A percentile compares a stretch with the other conserved stretches of the same genome.
Conservation (phyloP, 2,888 invertebrate species). For the Tenthredo mesomela region DNA sequence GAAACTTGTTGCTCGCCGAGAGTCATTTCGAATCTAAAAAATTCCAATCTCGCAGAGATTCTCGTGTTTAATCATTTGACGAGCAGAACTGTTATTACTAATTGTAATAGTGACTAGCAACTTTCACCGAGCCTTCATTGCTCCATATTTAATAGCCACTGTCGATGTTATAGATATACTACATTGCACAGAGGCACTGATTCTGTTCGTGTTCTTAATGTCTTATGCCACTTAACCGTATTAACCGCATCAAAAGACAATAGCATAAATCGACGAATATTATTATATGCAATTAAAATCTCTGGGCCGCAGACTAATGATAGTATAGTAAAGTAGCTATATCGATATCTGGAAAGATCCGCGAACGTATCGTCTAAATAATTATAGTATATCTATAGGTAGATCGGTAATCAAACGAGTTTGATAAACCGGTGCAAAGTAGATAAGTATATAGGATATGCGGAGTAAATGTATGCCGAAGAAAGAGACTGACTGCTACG, state of each 20-base stretch:
- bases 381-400: not conserved
- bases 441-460: not conserved
- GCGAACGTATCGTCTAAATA: not conserved
- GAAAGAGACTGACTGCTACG: not conserved
- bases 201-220: conserved; percentile 38
- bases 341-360: not conserved
- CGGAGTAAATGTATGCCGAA: not conserved
- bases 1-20: not conserved
- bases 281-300: not conserved
- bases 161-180: not conserved
- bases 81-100: not conserved
- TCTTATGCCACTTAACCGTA: conserved; percentile 14
- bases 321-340: not conserved
- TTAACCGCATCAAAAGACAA: conserved; percentile 25
- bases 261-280: conserved; percentile 11
- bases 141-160: conserved; percentile 27
- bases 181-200: not conserved
- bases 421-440: not conserved
- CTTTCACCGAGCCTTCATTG: conserved; percentile 16
- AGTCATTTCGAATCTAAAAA: not conserved
- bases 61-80: not conserved
- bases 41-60: not conserved
- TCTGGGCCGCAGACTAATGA: not conserved
- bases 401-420: not conserved
- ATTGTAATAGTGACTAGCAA: conserved; percentile 19